A percentile compares a stretch with the other conserved stretches of the same genome.
Conservation (phyloP, 2,888 invertebrate genomes). For the Lepidochrysops patricia region DNA sequence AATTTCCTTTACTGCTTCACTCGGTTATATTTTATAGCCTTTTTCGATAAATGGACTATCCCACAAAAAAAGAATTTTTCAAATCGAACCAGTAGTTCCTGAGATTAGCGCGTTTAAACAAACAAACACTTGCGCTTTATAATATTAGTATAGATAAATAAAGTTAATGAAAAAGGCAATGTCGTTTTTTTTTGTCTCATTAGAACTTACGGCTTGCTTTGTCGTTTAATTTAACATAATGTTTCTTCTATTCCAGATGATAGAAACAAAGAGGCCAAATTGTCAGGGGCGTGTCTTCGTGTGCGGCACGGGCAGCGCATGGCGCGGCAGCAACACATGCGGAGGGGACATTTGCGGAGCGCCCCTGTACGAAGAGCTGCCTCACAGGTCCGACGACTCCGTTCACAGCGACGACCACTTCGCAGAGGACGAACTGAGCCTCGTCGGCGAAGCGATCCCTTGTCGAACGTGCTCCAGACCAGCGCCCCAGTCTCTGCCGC, state of each 20-base stretch:
- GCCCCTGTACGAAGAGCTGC: conserved; percentile 88
- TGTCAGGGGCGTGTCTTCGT: conserved; percentile 78
- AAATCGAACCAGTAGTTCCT: too few species aligned
- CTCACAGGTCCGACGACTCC: conserved; percentile 74
- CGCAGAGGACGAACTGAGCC: conserved; percentile 86
- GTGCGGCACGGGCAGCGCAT: conserved; percentile 72
- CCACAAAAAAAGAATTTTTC: too few species aligned
- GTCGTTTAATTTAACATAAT: background rate
- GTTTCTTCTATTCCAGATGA: conserved; percentile 76
- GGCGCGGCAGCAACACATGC: conserved; percentile 72
- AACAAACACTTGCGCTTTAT: too few species aligned
- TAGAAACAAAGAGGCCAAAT: conserved; percentile 79
- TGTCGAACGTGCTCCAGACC: conserved; percentile 69
- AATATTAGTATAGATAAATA: too few species aligned
- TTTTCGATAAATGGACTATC: too few species aligned
- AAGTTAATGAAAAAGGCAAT: too few species aligned
- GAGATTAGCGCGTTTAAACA: too few species aligned
- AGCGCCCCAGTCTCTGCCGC: conserved; percentile 67
- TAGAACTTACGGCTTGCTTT: too few species aligned
- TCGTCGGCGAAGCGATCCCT: conserved; percentile 64
- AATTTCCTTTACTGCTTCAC: too few species aligned
- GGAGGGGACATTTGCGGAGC: conserved; percentile 72
- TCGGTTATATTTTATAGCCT: too few species aligned
- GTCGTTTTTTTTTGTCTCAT: too few species aligned
- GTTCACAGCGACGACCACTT: conserved; percentile 87